Base-by-base conservation (phyloP, 2,797 vertebrate species). In the Syngnathus acus region DNA sequence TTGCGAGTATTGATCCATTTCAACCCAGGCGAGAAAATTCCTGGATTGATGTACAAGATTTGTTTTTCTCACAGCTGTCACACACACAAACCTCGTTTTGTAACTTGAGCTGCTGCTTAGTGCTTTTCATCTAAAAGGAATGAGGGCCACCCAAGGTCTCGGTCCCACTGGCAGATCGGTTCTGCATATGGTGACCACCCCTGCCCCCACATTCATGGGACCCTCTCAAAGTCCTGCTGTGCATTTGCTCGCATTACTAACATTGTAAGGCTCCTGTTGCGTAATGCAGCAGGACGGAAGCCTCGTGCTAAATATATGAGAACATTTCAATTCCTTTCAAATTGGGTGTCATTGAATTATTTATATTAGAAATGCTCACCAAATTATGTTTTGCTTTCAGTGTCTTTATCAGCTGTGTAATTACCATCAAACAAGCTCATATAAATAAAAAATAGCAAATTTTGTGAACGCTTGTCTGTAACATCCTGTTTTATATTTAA, bases 141-240 rank as follows among this genome's bases (percentile, higher is more conserved):
- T 80, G 66, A 75, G 67, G 82, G 64, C 82, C 82, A 81, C 84
- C 79, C 84, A 78, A 83, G 68, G 72, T 80, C 69, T 48, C 47
- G 64, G 66, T 68, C 65, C 58, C 72, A 75, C 75, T 78, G 82
- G 74, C 85, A 81, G 85, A 82, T 79, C 75, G 78, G 77, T 86
- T 76, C 76, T 80, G 72, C 88, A 88, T 86, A 89, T 87, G 89
- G 86, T 82, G 82, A 87, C 77, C 73, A 65, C 57, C 48, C 17
- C 11, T 6, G 37, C 70, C 39, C 39, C 45, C 23, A 37, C 16
- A 64, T 32, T 32, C 47, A 72, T 42, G 48, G 53, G 75, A 81
- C 74, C 68, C 73, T 69, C 70, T 78, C 60, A 72, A 72, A 82
- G 57, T 65, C 72, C 75, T 57, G 72, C 65, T 54, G 68, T 62